These are phyloP conservation scores for Metridium senile DNA, from an alignment of 92 coral and sea anemone species.

Conservation along the genomic window DNA sequence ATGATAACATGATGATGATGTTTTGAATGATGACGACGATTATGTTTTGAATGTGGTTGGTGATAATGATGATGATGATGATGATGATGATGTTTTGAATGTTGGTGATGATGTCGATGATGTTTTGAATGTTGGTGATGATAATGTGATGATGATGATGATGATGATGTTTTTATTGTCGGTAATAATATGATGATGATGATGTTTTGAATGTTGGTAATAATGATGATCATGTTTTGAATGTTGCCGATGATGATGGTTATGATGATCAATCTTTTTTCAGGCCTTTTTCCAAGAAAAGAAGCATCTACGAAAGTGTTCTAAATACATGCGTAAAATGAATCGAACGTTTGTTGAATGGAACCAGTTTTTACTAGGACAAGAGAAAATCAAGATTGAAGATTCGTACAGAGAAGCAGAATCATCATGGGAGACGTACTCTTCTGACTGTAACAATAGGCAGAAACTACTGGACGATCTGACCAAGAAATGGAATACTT, in stretches of 20 bases:
- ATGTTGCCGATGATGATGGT: not conserved
- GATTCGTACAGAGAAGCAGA: conserved; percentile 66
- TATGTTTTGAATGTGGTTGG: no score
- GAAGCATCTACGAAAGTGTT: conserved; percentile 70
- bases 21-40: not conserved
- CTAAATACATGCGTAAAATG: conserved; percentile 67
- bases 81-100: not conserved
- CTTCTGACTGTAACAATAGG: conserved; percentile 47
- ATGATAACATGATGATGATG: not conserved
- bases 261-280: not conserved
- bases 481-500: conserved; percentile 79
- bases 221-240: not conserved
- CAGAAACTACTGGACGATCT: conserved; percentile 72
- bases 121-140: not conserved
- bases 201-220: not conserved
- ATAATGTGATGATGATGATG: not conserved
- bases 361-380: conserved; percentile 41
- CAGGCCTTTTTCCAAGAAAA: conserved; percentile 89
- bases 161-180: no score
- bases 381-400: conserved; percentile 51
- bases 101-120: not conserved
- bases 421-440: conserved; percentile 51
- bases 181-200: no score
- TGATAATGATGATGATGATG: not conserved
- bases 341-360: conserved; percentile 57